These are phyloP conservation scores for Lepetodrilus schrolli DNA, from an alignment of 2,888 invertebrate species.

Conservation along the genomic window DNA sequence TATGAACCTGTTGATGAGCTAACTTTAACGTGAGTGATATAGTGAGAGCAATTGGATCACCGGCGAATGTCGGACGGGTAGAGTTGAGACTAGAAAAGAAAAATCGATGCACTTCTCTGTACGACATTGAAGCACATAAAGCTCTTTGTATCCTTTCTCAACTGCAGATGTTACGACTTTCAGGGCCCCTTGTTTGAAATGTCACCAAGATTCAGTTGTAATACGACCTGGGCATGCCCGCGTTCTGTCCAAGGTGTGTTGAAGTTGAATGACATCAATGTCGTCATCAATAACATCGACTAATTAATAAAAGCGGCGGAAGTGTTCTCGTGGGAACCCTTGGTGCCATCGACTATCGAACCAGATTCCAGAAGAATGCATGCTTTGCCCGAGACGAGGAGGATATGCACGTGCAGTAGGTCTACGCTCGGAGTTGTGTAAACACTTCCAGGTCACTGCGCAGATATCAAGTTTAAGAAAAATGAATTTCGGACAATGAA, in stretches of 20 bases:
- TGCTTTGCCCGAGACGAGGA: background rate
- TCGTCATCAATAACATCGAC: conserved; percentile 18
- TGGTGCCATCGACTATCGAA: background rate
- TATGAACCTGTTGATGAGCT: too few relatives aligned
- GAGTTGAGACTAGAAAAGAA: too few relatives aligned
- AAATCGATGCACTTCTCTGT: too few relatives aligned
- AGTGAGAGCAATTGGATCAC: too few relatives aligned
- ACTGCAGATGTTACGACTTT: background rate
- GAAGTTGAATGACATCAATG: background rate
- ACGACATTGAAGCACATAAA: background rate
- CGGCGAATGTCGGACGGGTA: background rate
- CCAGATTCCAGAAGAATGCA: conserved; percentile 13
- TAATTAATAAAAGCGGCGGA: conserved; percentile 1
- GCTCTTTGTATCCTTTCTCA: background rate
- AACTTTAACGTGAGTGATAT: too few relatives aligned
- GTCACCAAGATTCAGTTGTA: background rate
- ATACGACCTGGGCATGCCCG: background rate
- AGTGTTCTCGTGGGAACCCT: conserved; percentile 7
- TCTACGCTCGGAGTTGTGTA: background rate
- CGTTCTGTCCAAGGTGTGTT: background rate
- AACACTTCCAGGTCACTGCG: background rate
- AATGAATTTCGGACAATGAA: conserved; percentile 15
- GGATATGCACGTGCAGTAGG: conserved; percentile 14
- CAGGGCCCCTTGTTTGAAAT: background rate
- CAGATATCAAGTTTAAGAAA: conserved; percentile 4